Conservation (phyloP, 1,140 invertebrate genomes). For the Heliconius hewitsoni region DNA sequence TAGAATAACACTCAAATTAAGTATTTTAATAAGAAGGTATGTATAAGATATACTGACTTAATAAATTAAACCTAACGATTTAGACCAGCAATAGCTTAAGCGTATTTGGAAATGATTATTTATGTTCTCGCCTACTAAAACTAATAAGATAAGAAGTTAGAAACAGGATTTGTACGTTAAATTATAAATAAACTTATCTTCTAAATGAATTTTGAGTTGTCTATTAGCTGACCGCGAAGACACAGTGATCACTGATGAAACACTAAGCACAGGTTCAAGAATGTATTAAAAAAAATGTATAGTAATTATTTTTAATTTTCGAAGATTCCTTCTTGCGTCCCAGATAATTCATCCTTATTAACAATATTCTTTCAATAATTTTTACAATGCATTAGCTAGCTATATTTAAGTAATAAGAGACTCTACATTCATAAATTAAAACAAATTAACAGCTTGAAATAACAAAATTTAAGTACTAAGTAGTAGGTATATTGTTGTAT, state of each 20-base stretch:
- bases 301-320: too few relatives aligned
- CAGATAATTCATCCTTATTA: too few relatives aligned
- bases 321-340: too few relatives aligned
- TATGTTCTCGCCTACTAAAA: slow-evolving; percentile 4
- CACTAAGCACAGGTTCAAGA: background rate
- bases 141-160: background rate
- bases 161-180: slow-evolving; percentile 1
- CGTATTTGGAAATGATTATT: slow-evolving; percentile 1
- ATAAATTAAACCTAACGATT: background rate
- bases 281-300: background rate
- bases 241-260: background rate
- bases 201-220: background rate
- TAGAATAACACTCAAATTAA: background rate
- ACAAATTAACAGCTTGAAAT: background rate
- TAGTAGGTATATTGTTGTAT: slow-evolving; percentile 6
- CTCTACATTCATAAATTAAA: slow-evolving; percentile 1
- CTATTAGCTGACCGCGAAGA: background rate
- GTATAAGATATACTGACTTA: background rate
- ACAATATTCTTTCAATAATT: background rate
- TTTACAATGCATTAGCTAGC: background rate
- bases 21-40: background rate
- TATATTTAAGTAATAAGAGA: background rate
- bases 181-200: slow-evolving; percentile 3
- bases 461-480: background rate
- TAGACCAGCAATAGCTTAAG: slow-evolving; percentile 1